phyloP scores from a whole-genome alignment of 2,888 invertebrate species.

The Zygothrica quintamaculata region DNA sequence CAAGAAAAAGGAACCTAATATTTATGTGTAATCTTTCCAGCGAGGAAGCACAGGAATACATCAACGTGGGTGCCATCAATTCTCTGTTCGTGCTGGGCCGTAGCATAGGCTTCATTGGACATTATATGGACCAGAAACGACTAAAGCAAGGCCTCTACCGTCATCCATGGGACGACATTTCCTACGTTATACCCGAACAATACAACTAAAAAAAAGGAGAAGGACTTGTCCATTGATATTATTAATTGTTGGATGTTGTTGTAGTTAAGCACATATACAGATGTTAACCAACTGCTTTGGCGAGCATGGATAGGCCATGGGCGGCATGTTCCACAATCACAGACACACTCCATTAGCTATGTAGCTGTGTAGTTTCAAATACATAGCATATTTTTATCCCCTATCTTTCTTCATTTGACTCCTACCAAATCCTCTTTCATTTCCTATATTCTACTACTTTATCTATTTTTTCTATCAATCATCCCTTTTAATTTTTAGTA shows the following conservation, averaged over 20 bases:
- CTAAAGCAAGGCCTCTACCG: conserved; percentile 99
- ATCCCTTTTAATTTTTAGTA: conserved; percentile 51
- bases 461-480: too few relatives aligned
- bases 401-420: conserved; percentile 26
- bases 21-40: too few relatives aligned
- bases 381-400: conserved; percentile 25
- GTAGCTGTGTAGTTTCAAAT: conserved; percentile 43
- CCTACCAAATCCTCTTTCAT: conserved; percentile 11
- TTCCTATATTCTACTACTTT: conserved; percentile 8
- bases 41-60: conserved; percentile 98
- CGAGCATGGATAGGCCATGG: conserved; percentile 57
- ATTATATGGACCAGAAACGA: conserved; percentile 99
- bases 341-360: conserved; percentile 58
- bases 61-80: conserved; percentile 98
- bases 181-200: conserved; percentile 85
- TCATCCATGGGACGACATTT: conserved; percentile 99
- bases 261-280: conserved; percentile 79
- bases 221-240: conserved; percentile 49
- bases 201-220: conserved; percentile 83
- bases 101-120: conserved; percentile 99
- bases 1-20: too few relatives aligned
- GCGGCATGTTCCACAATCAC: conserved; percentile 50
- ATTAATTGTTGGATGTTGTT: conserved; percentile 72
- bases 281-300: conserved; percentile 71
- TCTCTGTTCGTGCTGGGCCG: conserved; percentile 99